Conservation (phyloP, 2,797 vertebrate species). For the Loriculus beryllinus region DNA sequence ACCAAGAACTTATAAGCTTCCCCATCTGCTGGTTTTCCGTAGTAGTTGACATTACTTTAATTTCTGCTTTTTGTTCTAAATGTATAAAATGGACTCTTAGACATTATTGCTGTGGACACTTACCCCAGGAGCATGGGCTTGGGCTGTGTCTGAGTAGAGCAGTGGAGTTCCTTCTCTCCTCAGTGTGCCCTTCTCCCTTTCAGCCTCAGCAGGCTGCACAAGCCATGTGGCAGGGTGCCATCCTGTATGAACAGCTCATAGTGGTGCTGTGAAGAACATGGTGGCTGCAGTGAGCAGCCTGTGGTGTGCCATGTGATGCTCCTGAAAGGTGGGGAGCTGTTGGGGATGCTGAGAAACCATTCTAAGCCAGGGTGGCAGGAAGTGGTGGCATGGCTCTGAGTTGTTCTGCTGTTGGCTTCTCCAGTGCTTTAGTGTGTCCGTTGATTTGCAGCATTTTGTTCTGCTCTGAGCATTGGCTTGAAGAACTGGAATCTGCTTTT, state of each 20-base stretch:
- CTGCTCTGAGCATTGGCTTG: not conserved
- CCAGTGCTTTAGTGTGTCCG: not conserved
- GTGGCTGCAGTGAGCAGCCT: not conserved
- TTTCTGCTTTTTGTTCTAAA: conserved; percentile 5
- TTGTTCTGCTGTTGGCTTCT: not conserved
- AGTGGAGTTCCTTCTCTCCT: not conserved
- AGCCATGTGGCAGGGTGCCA: not conserved
- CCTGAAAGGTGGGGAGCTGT: not conserved
- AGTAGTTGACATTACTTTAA: not conserved
- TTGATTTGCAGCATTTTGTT: not conserved
- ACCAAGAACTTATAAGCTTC: not conserved
- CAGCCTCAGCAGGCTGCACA: not conserved
- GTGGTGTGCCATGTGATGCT: fast-evolving
- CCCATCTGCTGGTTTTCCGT: not conserved
- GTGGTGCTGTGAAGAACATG: fast-evolving
- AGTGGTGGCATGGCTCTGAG: not conserved
- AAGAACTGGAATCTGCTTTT: not conserved
- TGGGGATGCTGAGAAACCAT: not conserved
- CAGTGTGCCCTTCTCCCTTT: not conserved
- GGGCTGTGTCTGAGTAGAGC: not conserved
- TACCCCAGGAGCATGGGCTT: not conserved
- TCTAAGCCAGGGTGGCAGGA: not conserved
- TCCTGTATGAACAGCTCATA: fast-evolving
- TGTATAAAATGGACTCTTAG: not conserved
- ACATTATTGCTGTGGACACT: not conserved